phyloP scores from a whole-genome alignment of 1,140 invertebrate genomes.

The Luehdorfia chinensis region DNA sequence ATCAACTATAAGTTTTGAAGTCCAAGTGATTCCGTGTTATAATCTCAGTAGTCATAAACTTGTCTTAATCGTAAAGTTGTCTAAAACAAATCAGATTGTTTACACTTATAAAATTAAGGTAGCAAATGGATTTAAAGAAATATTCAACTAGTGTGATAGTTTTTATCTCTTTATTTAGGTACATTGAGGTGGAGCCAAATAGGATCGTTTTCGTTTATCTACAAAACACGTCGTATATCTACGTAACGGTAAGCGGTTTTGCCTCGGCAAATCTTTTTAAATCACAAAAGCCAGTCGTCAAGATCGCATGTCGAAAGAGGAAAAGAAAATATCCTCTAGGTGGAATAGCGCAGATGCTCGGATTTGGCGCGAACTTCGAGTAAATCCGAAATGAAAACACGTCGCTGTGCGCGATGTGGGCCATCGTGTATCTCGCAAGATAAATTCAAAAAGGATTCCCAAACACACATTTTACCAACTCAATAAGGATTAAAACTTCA shows the following conservation, averaged over 20 bases:
- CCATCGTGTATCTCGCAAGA: slow-evolving; percentile 52
- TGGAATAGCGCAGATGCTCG: slow-evolving; percentile 57
- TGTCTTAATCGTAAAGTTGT: too few relatives aligned
- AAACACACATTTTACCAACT: slow-evolving; percentile 59
- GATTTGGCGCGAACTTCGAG: slow-evolving; percentile 63
- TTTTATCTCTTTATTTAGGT: too few relatives aligned
- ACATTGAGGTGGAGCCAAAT: slow-evolving; percentile 21
- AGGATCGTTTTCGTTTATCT: slow-evolving; percentile 39
- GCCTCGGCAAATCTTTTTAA: slow-evolving; percentile 70
- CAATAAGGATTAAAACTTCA: slow-evolving; percentile 71
- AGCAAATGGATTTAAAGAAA: too few relatives aligned
- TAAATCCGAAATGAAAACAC: slow-evolving; percentile 74
- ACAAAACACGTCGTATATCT: slow-evolving; percentile 38
- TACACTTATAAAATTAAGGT: too few relatives aligned
- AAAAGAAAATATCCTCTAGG: slow-evolving; percentile 70
- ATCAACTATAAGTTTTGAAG: too few relatives aligned
- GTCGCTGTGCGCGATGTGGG: slow-evolving; percentile 51
- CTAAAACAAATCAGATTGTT: too few relatives aligned
- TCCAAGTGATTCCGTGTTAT: too few relatives aligned
- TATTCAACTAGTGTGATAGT: too few relatives aligned
- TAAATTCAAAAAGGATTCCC: slow-evolving; percentile 68
- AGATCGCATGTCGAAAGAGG: slow-evolving; percentile 64
- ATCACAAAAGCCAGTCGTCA: slow-evolving; percentile 72
- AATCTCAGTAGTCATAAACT: too few relatives aligned
- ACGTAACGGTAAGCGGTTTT: slow-evolving; percentile 60